phyloP scores from a whole-genome alignment of 2,888 invertebrate species.

The Lathronympha strigana region DNA sequence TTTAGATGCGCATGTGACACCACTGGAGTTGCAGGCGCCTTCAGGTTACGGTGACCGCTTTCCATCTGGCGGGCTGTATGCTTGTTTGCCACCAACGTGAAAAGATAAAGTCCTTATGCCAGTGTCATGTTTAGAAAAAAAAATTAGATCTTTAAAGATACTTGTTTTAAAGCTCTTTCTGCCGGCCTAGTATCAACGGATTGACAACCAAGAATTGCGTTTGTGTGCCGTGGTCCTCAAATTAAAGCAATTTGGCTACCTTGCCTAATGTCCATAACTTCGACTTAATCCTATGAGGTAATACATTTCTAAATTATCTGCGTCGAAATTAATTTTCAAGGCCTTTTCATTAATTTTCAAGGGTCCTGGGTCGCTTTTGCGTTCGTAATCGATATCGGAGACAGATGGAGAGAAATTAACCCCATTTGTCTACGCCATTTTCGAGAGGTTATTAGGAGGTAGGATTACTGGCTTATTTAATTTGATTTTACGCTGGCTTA shows the following conservation, averaged over 20 bases:
- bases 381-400: conserved; percentile 46
- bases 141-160: too few species aligned
- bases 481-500: conserved; percentile 7
- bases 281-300: conserved; percentile 5
- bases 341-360: conserved; percentile 44
- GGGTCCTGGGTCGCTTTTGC: conserved; percentile 38
- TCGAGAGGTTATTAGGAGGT: conserved; percentile 43
- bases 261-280: conserved; percentile 18
- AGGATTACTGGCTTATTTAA: conserved; percentile 26
- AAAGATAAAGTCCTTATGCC: too few species aligned
- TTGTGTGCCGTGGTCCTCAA: neutral
- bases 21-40: too few species aligned
- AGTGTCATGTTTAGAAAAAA: too few species aligned
- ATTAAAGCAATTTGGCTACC: conserved; percentile 6
- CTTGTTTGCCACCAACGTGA: too few species aligned
- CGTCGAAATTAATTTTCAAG: conserved; percentile 45
- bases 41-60: too few species aligned
- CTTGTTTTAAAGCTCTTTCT: too few species aligned
- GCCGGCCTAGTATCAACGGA: too few species aligned
- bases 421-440: conserved; percentile 48
- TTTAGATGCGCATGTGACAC: too few species aligned
- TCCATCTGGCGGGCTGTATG: too few species aligned
- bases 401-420: conserved; percentile 48
- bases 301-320: conserved; percentile 38
- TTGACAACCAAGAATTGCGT: neutral